These are phyloP conservation scores for Stichodactyla mertensii DNA, from an alignment of 64 coral and sea anemone species.

Conservation along the genomic window DNA sequence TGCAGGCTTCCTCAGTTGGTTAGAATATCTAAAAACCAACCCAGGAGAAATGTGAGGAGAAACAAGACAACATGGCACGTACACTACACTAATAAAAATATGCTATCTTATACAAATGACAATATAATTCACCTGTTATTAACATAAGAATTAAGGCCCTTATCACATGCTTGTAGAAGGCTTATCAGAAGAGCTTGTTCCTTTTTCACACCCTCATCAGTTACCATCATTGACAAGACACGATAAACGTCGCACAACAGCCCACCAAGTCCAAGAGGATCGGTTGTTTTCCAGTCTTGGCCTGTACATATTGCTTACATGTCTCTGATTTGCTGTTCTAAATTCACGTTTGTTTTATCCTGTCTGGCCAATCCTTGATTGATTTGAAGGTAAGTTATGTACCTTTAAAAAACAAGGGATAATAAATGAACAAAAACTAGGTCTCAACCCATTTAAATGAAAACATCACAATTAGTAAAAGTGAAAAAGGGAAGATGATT, in stretches of 20 bases:
- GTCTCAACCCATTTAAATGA: background rate
- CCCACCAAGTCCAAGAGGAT: slow-evolving; percentile 56
- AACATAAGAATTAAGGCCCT: slow-evolving; percentile 13
- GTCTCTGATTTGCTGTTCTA: slow-evolving; percentile 41
- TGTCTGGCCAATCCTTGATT: background rate
- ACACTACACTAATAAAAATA: too few species aligned
- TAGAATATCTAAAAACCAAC: slow-evolving; percentile 19
- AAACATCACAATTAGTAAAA: background rate
- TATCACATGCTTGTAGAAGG: slow-evolving; percentile 40
- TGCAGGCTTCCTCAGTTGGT: slow-evolving; percentile 24
- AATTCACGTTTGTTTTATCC: background rate
- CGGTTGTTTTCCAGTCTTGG: slow-evolving; percentile 52
- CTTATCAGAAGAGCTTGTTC: slow-evolving; percentile 46
- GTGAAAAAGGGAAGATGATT: background rate
- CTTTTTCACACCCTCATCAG: background rate
- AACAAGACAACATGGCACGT: background rate
- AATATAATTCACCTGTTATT: background rate
- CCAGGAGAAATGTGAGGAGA: background rate
- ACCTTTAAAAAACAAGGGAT: background rate
- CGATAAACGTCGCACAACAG: slow-evolving; percentile 41
- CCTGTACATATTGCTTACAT: slow-evolving; percentile 48
- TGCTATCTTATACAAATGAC: background rate
- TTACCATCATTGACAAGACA: slow-evolving; percentile 36
- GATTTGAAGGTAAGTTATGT: slow-evolving; percentile 60
- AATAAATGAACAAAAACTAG: background rate